A percentile compares a stretch with the other conserved stretches of the same genome.
Conservation (phyloP, 2,888 invertebrate genomes). For the Danaus chrysippus region DNA sequence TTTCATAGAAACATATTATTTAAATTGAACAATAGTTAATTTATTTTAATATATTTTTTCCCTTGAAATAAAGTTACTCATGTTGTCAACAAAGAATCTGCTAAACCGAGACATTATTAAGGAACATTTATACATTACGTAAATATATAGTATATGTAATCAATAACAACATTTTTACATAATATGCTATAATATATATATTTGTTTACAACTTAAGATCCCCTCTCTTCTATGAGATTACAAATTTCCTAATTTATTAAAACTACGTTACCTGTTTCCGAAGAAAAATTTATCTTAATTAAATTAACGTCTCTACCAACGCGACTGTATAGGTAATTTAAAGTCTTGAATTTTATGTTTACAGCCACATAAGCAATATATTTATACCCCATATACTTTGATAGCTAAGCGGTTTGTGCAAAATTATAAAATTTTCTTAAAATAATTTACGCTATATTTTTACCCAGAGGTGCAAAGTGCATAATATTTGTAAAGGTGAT, state of each 20-base stretch:
- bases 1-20: constrained; percentile 11
- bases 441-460: constrained; percentile 19
- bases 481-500: constrained; percentile 27
- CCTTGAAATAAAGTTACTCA: too few relatives aligned
- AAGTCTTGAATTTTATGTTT: constrained; percentile 27
- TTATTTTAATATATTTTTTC: too few relatives aligned
- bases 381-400: constrained; percentile 20
- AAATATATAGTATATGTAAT: constrained; percentile 47
- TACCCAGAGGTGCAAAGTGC: constrained; percentile 24
- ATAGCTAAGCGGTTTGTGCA: constrained; percentile 29
- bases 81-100: constrained; percentile 35
- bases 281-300: constrained; percentile 23
- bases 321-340: constrained; percentile 10
- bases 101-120: constrained; percentile 49
- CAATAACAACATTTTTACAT: constrained; percentile 67
- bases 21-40: too few relatives aligned
- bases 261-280: constrained; percentile 35
- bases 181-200: constrained; percentile 48
- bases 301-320: neutral
- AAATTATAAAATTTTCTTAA: constrained; percentile 26
- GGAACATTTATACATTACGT: constrained; percentile 65
- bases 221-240: constrained; percentile 33
- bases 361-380: constrained; percentile 26
- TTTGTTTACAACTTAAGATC: constrained; percentile 48
- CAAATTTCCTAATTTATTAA: constrained; percentile 37